Evolutionary conservation across 2,113 vertebrate species (phyloP).

Genomic region (Hystrix brachyura): DNA sequence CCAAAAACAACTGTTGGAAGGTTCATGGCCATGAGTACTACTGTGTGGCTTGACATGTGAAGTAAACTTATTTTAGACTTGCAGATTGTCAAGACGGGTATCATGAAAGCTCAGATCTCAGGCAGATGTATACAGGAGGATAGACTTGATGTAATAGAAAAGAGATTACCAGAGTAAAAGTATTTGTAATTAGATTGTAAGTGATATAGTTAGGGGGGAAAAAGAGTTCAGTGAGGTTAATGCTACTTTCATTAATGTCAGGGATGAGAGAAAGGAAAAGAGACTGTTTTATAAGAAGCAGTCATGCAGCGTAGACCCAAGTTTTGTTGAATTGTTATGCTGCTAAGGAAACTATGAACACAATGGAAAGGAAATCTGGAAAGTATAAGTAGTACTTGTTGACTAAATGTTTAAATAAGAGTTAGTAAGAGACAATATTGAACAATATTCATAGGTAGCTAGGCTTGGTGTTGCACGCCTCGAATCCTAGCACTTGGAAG

Average conservation of each 20-base stretch:
- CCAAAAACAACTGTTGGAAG: background rate
- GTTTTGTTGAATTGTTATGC: background rate
- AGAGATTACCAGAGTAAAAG: background rate
- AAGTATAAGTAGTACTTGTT: background rate
- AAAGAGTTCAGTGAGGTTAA: conserved; percentile 13
- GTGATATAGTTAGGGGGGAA: background rate
- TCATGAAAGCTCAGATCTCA: background rate
- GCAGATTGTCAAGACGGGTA: background rate
- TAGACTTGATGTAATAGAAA: background rate
- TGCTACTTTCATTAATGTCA: background rate
- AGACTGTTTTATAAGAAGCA: background rate
- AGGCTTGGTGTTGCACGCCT: background rate
- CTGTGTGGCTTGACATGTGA: background rate
- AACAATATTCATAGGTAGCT: background rate
- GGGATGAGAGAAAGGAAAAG: background rate
- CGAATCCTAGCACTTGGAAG: background rate
- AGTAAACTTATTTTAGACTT: background rate
- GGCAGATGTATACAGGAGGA: background rate
- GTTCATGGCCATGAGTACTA: background rate
- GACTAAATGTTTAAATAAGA: conserved; percentile 22
- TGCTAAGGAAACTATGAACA: background rate
- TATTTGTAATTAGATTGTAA: background rate
- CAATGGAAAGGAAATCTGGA: conserved; percentile 7
- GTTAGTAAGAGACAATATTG: background rate
- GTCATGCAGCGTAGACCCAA: background rate